Evolutionary conservation across 1,140 invertebrate genomes (phyloP).

Genomic region (Monomorium pharaonis): DNA sequence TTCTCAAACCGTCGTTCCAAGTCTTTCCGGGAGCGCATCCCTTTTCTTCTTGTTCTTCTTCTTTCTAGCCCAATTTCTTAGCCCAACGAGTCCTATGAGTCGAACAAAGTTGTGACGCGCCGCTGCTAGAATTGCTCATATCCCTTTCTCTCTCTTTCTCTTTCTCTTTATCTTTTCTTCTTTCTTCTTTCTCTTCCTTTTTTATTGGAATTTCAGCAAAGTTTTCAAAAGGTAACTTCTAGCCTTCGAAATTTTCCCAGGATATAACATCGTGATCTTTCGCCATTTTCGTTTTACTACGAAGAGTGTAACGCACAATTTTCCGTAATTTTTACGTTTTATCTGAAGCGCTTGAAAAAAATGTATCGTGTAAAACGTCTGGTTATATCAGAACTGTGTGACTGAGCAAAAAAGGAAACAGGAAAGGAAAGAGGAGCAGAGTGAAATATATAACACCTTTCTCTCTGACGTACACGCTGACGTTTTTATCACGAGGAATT

Average conservation of each 20-base stretch:
- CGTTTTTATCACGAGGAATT: slow-evolving; percentile 13
- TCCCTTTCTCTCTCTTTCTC: not conserved
- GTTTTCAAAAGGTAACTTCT: not conserved
- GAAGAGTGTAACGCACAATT: not conserved
- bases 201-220: not conserved
- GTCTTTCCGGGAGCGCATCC: not conserved
- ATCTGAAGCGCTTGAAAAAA: not conserved
- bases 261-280: not conserved
- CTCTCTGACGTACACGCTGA: slow-evolving; percentile 11
- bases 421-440: not conserved
- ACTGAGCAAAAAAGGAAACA: not conserved
- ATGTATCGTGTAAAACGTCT: not conserved
- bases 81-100: not conserved
- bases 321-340: slow-evolving; percentile 1
- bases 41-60: too few relatives aligned
- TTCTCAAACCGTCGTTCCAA: slow-evolving; percentile 33
- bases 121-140: not conserved
- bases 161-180: not conserved
- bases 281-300: not conserved
- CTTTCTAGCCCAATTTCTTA: not conserved
- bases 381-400: not conserved
- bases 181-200: too few relatives aligned
- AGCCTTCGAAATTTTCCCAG: not conserved
- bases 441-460: slow-evolving; percentile 10
- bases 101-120: not conserved